Conservation (phyloP, 2,113 vertebrate genomes). For the Morone saxatilis region DNA sequence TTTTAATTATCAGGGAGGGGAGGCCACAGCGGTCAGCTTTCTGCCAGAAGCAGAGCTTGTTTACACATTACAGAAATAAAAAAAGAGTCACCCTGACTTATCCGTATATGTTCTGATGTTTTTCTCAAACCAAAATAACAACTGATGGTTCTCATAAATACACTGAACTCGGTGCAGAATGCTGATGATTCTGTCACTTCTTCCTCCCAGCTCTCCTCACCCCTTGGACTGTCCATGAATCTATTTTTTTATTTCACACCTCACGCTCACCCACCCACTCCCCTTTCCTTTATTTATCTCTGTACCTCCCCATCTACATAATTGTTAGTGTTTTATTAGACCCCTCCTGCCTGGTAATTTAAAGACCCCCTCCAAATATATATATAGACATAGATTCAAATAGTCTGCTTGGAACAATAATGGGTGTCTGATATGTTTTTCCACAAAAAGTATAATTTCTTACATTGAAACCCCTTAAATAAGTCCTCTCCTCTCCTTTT, state of each 20-base stretch:
- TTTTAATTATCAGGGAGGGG: neutral
- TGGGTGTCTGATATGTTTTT: too few relatives aligned
- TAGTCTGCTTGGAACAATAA: too few relatives aligned
- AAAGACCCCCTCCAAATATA: too few relatives aligned
- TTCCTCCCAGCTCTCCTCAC: neutral
- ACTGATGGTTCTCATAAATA: neutral
- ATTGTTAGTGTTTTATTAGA: neutral
- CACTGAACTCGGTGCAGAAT: neutral
- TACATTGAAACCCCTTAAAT: too few relatives aligned
- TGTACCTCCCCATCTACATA: neutral
- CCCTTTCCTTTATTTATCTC: neutral
- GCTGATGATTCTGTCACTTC: neutral
- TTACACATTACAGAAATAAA: neutral
- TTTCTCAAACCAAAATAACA: neutral
- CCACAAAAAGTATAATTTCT: too few relatives aligned
- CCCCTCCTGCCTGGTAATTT: too few relatives aligned
- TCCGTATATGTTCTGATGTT: constrained; percentile 2
- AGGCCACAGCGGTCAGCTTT: neutral
- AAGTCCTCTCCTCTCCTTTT: too few relatives aligned
- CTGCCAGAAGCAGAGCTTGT: too few relatives aligned
- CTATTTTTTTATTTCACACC: neutral
- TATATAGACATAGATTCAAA: too few relatives aligned
- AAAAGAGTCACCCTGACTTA: neutral
- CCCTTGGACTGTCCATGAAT: neutral
- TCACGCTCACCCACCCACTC: neutral